Percentiles rank a stretch among this genome's conserved stretches.
These are phyloP conservation scores for Oreamnos americanus DNA, from an alignment of 2,113 vertebrate genomes.

Conservation along the genomic window DNA sequence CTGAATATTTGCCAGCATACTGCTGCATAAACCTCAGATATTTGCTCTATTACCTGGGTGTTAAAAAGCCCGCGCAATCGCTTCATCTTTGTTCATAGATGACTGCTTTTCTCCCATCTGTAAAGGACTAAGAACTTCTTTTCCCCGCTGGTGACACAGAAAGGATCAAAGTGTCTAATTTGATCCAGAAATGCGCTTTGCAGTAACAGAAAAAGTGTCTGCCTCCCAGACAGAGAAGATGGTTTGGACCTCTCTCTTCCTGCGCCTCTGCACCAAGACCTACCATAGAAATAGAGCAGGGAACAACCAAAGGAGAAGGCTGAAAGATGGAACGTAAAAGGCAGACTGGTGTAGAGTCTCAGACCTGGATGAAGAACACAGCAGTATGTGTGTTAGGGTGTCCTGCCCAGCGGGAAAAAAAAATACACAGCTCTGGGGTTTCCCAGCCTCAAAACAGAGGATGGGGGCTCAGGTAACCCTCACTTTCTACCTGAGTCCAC, in stretches of 20 bases:
- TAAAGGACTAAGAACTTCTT: neutral
- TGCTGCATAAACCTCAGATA: neutral
- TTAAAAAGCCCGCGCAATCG: neutral
- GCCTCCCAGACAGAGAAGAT: neutral
- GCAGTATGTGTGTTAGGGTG: neutral
- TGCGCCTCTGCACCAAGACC: accelerated
- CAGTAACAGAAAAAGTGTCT: accelerated
- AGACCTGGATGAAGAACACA: neutral
- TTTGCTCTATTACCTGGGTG: neutral
- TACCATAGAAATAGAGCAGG: neutral
- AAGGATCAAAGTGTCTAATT: neutral
- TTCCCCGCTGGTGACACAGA: no score
- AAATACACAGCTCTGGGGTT: neutral
- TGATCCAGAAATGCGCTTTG: no score
- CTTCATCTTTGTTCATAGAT: neutral
- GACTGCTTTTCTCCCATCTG: neutral
- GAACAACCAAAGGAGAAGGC: neutral
- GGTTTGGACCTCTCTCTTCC: neutral
- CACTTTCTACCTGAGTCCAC: neutral
- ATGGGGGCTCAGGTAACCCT: no score
- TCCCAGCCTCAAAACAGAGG: neutral
- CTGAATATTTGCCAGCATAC: neutral
- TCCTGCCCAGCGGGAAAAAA: neutral
- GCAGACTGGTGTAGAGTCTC: neutral
- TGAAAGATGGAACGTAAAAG: neutral